Percentiles rank a stretch among this genome's conserved stretches.
Conservation (phyloP, 2,888 invertebrate genomes). For the Hyppa rectilinea region DNA sequence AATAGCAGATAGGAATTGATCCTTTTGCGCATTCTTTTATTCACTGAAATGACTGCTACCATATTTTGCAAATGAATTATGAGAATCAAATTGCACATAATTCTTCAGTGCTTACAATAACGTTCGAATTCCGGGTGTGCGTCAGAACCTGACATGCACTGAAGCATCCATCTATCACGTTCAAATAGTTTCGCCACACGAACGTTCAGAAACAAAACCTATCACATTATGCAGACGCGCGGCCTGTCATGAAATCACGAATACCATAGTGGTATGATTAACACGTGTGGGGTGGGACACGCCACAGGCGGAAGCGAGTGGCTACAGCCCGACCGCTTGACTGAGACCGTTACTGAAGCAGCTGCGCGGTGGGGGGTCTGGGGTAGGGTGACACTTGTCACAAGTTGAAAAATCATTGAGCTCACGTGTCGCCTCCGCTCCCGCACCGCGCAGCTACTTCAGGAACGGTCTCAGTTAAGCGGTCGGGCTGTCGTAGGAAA, state of each 20-base stretch:
- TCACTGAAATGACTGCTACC: neutral
- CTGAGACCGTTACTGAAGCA: too few relatives aligned
- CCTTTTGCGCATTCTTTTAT: neutral
- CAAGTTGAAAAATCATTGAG: too few relatives aligned
- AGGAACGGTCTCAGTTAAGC: too few relatives aligned
- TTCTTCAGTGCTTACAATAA: neutral
- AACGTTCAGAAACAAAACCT: constrained; percentile 65
- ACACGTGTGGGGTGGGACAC: constrained; percentile 64
- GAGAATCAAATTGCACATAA: neutral
- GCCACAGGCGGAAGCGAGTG: constrained; percentile 49
- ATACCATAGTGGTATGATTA: constrained; percentile 78
- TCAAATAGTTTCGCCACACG: constrained; percentile 48
- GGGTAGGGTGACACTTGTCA: too few relatives aligned
- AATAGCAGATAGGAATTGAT: neutral
- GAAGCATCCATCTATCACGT: constrained; percentile 43
- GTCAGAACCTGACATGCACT: constrained; percentile 15
- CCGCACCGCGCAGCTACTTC: too few relatives aligned
- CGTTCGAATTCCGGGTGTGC: neutral
- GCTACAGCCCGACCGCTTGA: too few relatives aligned
- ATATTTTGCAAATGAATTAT: neutral
- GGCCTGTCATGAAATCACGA: constrained; percentile 79
- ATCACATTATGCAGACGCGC: constrained; percentile 72
- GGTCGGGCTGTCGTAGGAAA: too few relatives aligned
- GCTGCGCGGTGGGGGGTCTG: too few relatives aligned
- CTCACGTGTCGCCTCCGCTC: too few relatives aligned